Evolutionary conservation across 1,140 invertebrate species (phyloP).

Genomic region (Steinernema feltiae): DNA sequence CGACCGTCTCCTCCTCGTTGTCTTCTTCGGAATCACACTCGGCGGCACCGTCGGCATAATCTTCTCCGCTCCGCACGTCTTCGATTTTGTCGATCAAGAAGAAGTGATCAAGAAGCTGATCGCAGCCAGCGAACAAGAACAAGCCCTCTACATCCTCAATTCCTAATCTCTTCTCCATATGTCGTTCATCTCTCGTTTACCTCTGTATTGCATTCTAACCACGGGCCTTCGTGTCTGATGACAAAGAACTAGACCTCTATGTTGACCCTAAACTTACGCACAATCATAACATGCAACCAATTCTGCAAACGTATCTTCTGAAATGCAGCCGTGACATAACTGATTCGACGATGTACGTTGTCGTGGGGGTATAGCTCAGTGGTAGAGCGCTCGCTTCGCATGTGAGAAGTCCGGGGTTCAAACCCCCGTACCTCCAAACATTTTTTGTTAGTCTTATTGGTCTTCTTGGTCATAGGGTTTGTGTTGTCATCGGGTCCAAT

Average conservation of each 20-base stretch:
- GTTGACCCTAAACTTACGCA: too few species aligned
- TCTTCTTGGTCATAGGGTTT: too few species aligned
- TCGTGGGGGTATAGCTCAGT: slow-evolving; percentile 26
- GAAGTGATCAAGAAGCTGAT: slow-evolving; percentile 84
- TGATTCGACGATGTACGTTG: too few species aligned
- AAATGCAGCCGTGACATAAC: too few species aligned
- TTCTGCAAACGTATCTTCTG: too few species aligned
- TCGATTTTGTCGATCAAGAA: slow-evolving; percentile 95
- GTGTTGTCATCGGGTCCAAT: too few species aligned
- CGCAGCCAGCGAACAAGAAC: slow-evolving; percentile 7
- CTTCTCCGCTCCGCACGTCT: slow-evolving; percentile 98
- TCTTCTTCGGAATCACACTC: slow-evolving; percentile 95
- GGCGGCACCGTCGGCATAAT: slow-evolving; percentile 86
- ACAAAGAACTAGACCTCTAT: too few species aligned
- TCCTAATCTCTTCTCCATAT: slow-evolving; percentile 10
- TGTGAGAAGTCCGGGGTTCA: slow-evolving; percentile 28
- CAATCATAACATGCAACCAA: too few species aligned
- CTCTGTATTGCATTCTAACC: too few species aligned
- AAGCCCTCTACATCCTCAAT: slow-evolving; percentile 1
- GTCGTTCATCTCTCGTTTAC: too few species aligned
- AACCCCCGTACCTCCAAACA: background rate
- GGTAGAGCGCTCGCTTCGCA: slow-evolving; percentile 32
- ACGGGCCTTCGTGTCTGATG: too few species aligned
- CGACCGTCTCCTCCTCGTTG: slow-evolving; percentile 87
- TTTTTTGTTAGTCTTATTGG: too few species aligned